Evolutionary conservation across 2,888 invertebrate species (phyloP).

Genomic region (Xestobium rufovillosum): DNA sequence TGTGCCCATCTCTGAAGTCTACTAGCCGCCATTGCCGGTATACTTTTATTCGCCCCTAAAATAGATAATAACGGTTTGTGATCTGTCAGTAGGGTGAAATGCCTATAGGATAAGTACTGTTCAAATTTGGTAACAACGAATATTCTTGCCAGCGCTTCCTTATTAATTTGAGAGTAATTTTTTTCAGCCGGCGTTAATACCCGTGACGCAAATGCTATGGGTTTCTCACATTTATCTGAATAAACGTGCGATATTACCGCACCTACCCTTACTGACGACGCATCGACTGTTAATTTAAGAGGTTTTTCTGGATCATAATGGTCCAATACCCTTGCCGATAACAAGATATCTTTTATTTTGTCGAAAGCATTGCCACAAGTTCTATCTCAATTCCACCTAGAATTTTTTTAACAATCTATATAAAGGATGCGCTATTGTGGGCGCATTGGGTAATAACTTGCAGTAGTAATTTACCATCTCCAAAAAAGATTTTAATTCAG

Average conservation of each 20-base stretch:
- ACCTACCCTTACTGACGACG: not conserved
- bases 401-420: not conserved
- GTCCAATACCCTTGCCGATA: not conserved
- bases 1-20: slow-evolving; percentile 29
- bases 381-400: not conserved
- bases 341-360: not conserved
- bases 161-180: not conserved
- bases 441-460: too few relatives aligned
- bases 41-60: slow-evolving; percentile 28
- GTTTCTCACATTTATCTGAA: not conserved
- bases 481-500: too few relatives aligned
- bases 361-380: not conserved
- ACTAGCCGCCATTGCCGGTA: slow-evolving; percentile 32
- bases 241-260: not conserved
- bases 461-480: too few relatives aligned
- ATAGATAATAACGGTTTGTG: slow-evolving; percentile 30
- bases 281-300: not conserved
- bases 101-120: too few relatives aligned
- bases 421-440: not conserved
- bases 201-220: not conserved
- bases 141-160: not conserved
- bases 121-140: too few relatives aligned
- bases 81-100: slow-evolving; percentile 29
- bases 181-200: too few relatives aligned
- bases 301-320: not conserved